Percentiles rank a stretch among this genome's conserved stretches.
Evolutionary conservation across 2,113 vertebrate species (phyloP).

Genomic region (Myotis yumanensis): DNA sequence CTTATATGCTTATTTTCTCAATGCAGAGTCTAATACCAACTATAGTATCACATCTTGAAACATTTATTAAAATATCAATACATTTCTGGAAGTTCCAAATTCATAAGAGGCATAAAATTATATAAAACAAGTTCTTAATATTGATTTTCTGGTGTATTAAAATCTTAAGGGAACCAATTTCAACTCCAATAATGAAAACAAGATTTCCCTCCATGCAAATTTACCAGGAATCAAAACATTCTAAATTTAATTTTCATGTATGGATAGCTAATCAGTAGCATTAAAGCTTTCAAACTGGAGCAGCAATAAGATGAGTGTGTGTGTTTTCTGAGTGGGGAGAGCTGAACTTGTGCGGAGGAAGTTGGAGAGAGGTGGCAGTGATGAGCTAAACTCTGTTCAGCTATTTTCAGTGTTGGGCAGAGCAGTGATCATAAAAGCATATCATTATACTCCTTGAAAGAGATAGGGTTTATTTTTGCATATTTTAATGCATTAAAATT

Average conservation of each 20-base stretch:
- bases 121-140: slow-evolving; percentile 73
- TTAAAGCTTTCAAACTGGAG: background rate
- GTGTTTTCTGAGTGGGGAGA: background rate
- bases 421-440: background rate
- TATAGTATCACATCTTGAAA: slow-evolving; percentile 60
- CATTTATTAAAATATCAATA: slow-evolving; percentile 55
- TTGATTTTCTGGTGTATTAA: slow-evolving; percentile 78
- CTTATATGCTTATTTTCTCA: slow-evolving; percentile 28
- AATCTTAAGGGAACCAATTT: slow-evolving; percentile 72
- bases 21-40: slow-evolving; percentile 54
- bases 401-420: background rate
- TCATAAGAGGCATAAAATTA: slow-evolving; percentile 65
- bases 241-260: slow-evolving; percentile 72
- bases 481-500: background rate
- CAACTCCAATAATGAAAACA: slow-evolving; percentile 73
- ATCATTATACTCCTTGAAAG: background rate
- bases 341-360: background rate
- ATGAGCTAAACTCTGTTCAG: background rate
- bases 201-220: slow-evolving; percentile 57
- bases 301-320: background rate
- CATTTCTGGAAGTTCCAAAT: slow-evolving; percentile 76
- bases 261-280: slow-evolving; percentile 60
- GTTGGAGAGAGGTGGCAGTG: background rate
- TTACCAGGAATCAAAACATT: slow-evolving; percentile 75
- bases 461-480: background rate